Base-by-base conservation (phyloP, 2,113 vertebrate genomes). In the Nettapus auritus region DNA sequence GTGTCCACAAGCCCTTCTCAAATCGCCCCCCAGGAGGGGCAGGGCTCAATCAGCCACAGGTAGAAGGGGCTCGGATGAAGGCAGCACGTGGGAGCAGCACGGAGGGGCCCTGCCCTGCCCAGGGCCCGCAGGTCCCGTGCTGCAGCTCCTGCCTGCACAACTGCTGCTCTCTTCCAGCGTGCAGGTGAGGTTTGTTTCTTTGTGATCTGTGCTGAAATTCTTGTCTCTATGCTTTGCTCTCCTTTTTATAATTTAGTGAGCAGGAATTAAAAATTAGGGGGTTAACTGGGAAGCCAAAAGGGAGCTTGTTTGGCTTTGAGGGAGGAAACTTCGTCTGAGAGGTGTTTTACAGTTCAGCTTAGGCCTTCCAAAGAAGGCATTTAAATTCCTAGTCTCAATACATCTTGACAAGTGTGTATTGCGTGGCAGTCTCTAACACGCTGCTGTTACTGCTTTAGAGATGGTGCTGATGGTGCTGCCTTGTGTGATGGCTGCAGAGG, bases 331-430 rank as follows among this genome's bases (percentile, higher is more conserved):
- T 8, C n/a, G 5, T 17, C 52, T 23, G 5, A n/a, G 23, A 12
- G 19, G 46, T 3, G 11, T 66, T 69, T 52, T 31, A 11, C 22
- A 5, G 19, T 17, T 31, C 5, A 3, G 0, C 29, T 10, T 12
- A 57, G 8, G 19, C 36, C 12, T 19, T 28, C 28, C 13, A 4
- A 23, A 29, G n/a, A 2, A 6, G 18, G 11, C 5, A 13, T 1
- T 34, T 33, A 2, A 1, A 0, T 5, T 60, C n/a, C 26, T 6
- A 8, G 7, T 4, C 57, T 19, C 25, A 0, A 6, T 28, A 52
- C 23, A 2, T 21, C 23, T 57, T 19, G 15, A 13, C 17, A 7
- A 11, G 4, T 0, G 20, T 13, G 16, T 28, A 36, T 42, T 10
- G 2, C 3, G 40, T 33, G 22, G 22, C 40, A 3, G 36, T 8